A percentile compares a stretch with the other conserved stretches of the same genome.
These are phyloP conservation scores for Rhadinocentrus ornatus DNA, from an alignment of 2,797 vertebrate genomes.

Conservation along the genomic window DNA sequence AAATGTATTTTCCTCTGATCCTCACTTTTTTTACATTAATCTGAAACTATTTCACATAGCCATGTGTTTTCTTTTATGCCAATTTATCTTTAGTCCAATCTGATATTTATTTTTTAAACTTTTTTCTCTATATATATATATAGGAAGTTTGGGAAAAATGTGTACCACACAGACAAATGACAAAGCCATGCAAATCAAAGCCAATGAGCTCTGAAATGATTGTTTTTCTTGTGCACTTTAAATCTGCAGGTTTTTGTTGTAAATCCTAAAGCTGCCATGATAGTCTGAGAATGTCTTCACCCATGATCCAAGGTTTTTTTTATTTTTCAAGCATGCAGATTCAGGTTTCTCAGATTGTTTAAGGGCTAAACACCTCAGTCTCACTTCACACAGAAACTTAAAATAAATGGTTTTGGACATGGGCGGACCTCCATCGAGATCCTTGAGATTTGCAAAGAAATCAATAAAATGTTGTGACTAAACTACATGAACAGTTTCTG, in stretches of 20 bases:
- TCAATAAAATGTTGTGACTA: neutral
- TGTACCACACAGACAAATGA: constrained; percentile 12
- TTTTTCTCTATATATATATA: constrained; percentile 9
- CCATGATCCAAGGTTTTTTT: constrained; percentile 8
- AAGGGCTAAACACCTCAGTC: constrained; percentile 25
- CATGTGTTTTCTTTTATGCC: constrained; percentile 18
- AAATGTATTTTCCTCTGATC: constrained; percentile 17
- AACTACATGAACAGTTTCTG: neutral
- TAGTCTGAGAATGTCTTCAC: constrained; percentile 9
- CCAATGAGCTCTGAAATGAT: constrained; percentile 17
- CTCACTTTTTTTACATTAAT: constrained; percentile 52
- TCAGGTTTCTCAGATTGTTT: constrained; percentile 4
- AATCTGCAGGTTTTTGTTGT: constrained; percentile 27
- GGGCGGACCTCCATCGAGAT: neutral
- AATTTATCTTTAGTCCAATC: constrained; percentile 34
- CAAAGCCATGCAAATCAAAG: constrained; percentile 49
- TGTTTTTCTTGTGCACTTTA: constrained; percentile 58
- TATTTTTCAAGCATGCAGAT: neutral
- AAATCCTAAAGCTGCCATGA: constrained; percentile 25
- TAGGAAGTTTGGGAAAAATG: neutral
- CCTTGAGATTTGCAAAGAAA: too few relatives aligned
- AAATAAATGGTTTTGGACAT: neutral
- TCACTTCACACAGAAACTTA: constrained; percentile 4
- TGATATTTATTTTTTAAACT: constrained; percentile 47
- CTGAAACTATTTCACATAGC: constrained; percentile 29